These are phyloP conservation scores for Eretmocerus hayati DNA, from an alignment of 2,888 invertebrate genomes.

Conservation along the genomic window DNA sequence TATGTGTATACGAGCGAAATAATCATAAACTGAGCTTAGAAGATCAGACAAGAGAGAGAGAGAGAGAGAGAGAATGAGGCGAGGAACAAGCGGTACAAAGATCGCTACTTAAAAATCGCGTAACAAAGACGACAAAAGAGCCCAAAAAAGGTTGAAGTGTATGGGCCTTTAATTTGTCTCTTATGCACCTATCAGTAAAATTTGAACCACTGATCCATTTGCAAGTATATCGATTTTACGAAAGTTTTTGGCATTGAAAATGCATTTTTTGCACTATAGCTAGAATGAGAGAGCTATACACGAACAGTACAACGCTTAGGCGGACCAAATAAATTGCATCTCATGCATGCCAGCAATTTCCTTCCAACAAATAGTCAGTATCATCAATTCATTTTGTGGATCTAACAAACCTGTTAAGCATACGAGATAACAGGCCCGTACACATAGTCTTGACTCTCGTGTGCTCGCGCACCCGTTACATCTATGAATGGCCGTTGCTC, in stretches of 20 bases:
- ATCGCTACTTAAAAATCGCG: too few species aligned
- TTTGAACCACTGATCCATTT: too few species aligned
- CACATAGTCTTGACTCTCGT: slow-evolving; percentile 41
- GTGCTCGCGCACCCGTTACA: slow-evolving; percentile 39
- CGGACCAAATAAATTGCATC: slow-evolving; percentile 15
- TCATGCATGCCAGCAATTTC: slow-evolving; percentile 5
- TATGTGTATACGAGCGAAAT: slow-evolving; percentile 16
- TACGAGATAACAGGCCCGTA: slow-evolving; percentile 39
- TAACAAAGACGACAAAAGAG: not conserved
- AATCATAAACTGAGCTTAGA: not conserved
- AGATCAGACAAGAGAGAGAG: slow-evolving; percentile 16
- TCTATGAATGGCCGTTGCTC: slow-evolving; percentile 37
- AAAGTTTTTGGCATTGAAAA: too few species aligned
- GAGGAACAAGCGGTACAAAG: too few species aligned
- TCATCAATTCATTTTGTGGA: slow-evolving; percentile 26
- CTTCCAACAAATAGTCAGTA: slow-evolving; percentile 22
- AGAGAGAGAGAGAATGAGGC: slow-evolving; percentile 16
- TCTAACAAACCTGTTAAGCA: slow-evolving; percentile 29
- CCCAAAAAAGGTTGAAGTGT: slow-evolving; percentile 14
- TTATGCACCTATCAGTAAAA: too few species aligned
- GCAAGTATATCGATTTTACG: too few species aligned
- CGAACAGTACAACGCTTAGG: slow-evolving; percentile 13
- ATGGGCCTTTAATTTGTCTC: slow-evolving; percentile 8
- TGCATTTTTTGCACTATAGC: too few species aligned
- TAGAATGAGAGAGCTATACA: not conserved